Evolutionary conservation across 2,797 vertebrate genomes (phyloP), one percentile per base, ranked within the genome.

Genomic region (Lindbergichthys nudifrons): DNA sequence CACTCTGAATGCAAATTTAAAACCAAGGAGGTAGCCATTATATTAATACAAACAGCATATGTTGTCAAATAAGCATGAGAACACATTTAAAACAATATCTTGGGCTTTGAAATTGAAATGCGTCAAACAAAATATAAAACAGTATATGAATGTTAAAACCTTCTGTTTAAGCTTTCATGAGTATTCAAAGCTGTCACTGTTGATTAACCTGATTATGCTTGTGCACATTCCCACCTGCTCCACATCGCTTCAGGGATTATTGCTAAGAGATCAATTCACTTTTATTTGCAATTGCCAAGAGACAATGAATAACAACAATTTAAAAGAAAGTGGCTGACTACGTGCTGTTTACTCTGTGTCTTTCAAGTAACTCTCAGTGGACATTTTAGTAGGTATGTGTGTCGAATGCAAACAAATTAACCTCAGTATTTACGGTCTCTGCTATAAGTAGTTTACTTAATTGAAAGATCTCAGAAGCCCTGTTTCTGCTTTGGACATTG

Each of bases 141-240:
- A 36, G 32, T 15, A 72, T 23, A 62, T 46, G 26, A 62, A 52
- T 26, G 51, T 65, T 59, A 12, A 80, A 83, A 51, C 18, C 26
- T 52, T 60, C 7, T 0, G 5, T 69, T 63, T 41, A 59, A 74
- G 77, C 73, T 69, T 85, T 82, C 64, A 80, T 84, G 77, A 77
- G 82, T 67, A 79, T 81, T 85, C 84, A 82, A 67, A 69, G 71
- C 59, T 16, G 70, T 66, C 56, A 43, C 53, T 3, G 53, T 42
- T 86, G 81, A 90, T 88, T 85, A 85, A 75, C 60, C 80, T 86
- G 85, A 89, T 88, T 83, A 70, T 81, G 81, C 85, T 89, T 68
- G 62, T 85, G 69, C 83, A 75, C 71, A 66, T 83, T 86, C 83
- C 79, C 88, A 90, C 82, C 87, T 89, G 84, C 82, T 80, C 70